Base-by-base conservation (phyloP, 1,140 invertebrate species). In the Cryptotermes secundus region DNA sequence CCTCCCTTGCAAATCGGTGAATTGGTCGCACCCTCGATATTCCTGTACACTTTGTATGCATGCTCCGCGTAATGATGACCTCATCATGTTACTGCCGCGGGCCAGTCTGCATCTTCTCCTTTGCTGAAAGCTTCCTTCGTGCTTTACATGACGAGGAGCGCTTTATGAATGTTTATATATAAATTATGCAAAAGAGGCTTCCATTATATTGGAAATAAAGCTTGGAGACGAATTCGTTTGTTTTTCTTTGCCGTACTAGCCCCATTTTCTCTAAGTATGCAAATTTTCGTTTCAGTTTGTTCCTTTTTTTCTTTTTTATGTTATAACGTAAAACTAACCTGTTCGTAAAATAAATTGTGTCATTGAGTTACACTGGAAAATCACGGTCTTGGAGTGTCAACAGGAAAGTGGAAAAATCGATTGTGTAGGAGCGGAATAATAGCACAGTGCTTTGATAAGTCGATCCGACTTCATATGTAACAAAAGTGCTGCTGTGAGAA, bases 111-210 rank as follows among this genome's bases (percentile, higher is more conserved):
- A 31, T 82, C 7, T 49, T 34, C 81, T 49, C 24, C 81, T 34
- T 34, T 45, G 22, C 83, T 84, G 34, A 38, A 12, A 42, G 38
- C 42, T 49, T n/a, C 42, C 82, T 42, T 65, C 79, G 24, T 72
- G 16, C 53, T 72, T 80, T 36, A 22, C 79, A 80, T 80, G 81
- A 45, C 38, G 24, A 81, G 34, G 80, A 45, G 53, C 59, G 34
- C 85, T 85, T 85, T 85, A 80, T 85, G 85, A 85, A 85, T 85
- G 85, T 85, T 85, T 85, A 85, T 85, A 85, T 85, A 85, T 85
- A 85, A 85, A 85, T 85, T 85, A 85, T 85, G 85, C 80, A 85
- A 79, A 83, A 36, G 82, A 84, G 49, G 45, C 82, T 85, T 83
- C 85, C 83, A 84, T 85, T 80, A 84, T 84, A 85, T 85, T 84